These are phyloP conservation scores for Nilaparvata lugens DNA, from an alignment of 1,140 invertebrate species.

Conservation along the genomic window DNA sequence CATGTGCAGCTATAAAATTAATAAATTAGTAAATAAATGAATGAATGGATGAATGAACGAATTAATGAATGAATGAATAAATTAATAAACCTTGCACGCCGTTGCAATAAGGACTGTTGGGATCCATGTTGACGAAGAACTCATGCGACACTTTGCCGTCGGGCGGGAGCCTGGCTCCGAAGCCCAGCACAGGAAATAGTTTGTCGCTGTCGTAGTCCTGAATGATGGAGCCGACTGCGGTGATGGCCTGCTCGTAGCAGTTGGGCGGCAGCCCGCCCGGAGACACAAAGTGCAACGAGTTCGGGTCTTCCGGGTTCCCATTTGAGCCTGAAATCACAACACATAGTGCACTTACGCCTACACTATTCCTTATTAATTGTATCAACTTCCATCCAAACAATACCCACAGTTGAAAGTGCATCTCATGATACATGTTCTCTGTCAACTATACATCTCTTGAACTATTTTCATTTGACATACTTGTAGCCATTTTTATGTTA, in stretches of 20 bases:
- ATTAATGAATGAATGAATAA: no score
- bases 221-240: slow-evolving; percentile 51
- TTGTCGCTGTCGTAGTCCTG: slow-evolving; percentile 51
- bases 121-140: slow-evolving; percentile 49
- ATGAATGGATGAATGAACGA: no score
- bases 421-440: no score
- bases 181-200: slow-evolving; percentile 46
- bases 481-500: no score
- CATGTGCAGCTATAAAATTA: no score
- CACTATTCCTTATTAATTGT: no score
- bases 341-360: no score
- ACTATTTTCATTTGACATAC: no score
- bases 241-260: slow-evolving; percentile 48
- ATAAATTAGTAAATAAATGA: no score
- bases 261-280: slow-evolving; percentile 33
- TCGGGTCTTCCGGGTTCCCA: slow-evolving; percentile 43
- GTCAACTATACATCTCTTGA: no score
- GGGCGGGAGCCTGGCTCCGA: slow-evolving; percentile 45
- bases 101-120: slow-evolving; percentile 46
- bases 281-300: slow-evolving; percentile 48
- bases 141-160: slow-evolving; percentile 45
- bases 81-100: slow-evolving; percentile 29
- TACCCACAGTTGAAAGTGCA: no score
- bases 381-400: no score
- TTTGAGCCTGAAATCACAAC: slow-evolving; percentile 47